Base-by-base conservation (phyloP, 1,140 invertebrate genomes). In the Drosophila novamexicana region DNA sequence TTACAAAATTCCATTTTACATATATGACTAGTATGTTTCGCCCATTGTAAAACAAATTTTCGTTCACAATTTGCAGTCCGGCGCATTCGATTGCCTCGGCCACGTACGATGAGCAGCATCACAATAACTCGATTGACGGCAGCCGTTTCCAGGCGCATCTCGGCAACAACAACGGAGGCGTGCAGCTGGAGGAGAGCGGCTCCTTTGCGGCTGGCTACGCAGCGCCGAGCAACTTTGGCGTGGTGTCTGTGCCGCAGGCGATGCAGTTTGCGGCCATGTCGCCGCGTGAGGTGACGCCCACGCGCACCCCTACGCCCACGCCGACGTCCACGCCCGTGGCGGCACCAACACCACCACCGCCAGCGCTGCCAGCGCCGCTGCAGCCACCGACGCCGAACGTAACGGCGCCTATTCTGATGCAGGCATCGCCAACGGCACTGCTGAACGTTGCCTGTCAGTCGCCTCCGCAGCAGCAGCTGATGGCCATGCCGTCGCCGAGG, bases 341-440 rank as follows among this genome's bases (percentile, higher is more conserved):
- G 18, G 29, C 73, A 6, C 72, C 82, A 29, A 61, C 71, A 49
- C 75, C 75, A 9, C 86, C 81, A n/a, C 73, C 68, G 10, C 70
- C 63, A 12, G 49, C 57, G 37, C n/a, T 62, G 34, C 61, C 74
- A 0, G 62, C 73, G 32, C 83, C 68, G 12, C 54, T 79, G 70
- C 82, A 70, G 64, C 74, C 70, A 18, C 79, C 82, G 16, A 81
- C 79, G 40, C 61, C 85, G 22, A 68, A 44, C 32, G 34, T 50
- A 1, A 29, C 69, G 14, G 39, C 67, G 7, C 61, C 71, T 6
- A 39, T 82, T 32, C 22, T 89, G 45, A 40, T 77, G 93, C 94
- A 93, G 70, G 85, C 93, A 75, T 94, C 93, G 69, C 93, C 94
- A 49, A 94, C 93, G 36, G 89, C 93, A 40, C 93, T 93, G 54